Evolutionary conservation across 2,113 vertebrate genomes (phyloP).

Genomic region (Bettongia penicillata): DNA sequence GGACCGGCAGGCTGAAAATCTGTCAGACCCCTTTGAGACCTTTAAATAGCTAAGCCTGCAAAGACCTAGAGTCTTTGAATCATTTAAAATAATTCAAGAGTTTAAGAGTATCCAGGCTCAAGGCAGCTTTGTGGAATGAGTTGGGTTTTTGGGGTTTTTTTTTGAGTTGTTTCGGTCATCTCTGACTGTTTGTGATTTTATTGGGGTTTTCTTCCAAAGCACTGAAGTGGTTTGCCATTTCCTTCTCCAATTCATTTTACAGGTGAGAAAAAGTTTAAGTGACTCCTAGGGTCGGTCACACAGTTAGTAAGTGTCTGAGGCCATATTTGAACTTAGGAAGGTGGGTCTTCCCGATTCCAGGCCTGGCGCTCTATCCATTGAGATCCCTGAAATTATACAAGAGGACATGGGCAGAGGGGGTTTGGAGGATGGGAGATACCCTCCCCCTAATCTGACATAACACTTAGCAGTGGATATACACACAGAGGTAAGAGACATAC

Average conservation of each 20-base stretch:
- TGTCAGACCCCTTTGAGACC: neutral
- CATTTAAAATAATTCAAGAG: neutral
- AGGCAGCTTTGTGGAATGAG: neutral
- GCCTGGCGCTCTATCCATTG: too few species aligned
- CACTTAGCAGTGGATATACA: neutral
- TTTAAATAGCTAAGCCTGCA: neutral
- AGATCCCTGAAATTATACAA: neutral
- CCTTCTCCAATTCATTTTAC: neutral
- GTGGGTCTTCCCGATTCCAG: too few species aligned
- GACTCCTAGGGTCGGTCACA: neutral
- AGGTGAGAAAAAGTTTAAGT: neutral
- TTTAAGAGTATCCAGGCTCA: neutral
- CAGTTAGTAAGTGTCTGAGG: too few species aligned
- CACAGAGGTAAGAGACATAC: neutral
- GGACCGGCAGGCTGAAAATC: neutral
- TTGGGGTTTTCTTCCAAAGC: neutral
- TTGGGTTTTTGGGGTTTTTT: too few species aligned
- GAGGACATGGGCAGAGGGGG: neutral
- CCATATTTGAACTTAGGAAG: too few species aligned
- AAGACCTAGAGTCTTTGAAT: neutral
- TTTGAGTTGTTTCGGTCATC: neutral
- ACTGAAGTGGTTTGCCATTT: neutral
- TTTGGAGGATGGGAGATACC: neutral
- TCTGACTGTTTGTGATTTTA: neutral
- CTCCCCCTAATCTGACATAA: neutral